phyloP scores from a whole-genome alignment of 1,140 invertebrate species.

The Acromyrmex heyeri region DNA sequence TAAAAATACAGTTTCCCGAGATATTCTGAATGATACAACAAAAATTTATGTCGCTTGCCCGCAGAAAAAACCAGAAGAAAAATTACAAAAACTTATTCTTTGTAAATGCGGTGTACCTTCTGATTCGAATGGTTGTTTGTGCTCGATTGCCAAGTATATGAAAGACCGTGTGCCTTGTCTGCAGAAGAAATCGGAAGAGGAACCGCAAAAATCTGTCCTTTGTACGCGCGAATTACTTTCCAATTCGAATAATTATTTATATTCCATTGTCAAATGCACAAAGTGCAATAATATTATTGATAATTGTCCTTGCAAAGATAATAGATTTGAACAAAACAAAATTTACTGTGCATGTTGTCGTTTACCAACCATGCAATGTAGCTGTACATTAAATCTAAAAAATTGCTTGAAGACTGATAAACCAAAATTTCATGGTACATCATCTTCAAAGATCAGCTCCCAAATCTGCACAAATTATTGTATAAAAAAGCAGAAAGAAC shows the following conservation, averaged over 20 bases:
- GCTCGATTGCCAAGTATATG: not conserved
- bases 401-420: conserved; percentile 54
- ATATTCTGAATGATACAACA: not conserved
- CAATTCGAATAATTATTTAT: not conserved
- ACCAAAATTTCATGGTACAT: not conserved
- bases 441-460: conserved; percentile 1
- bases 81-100: not conserved
- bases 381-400: conserved; percentile 23
- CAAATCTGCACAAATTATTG: not conserved
- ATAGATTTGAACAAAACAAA: not conserved
- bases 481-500: not conserved
- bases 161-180: not conserved
- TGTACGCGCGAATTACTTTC: not conserved
- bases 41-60: too few species aligned
- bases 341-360: conserved; percentile 11
- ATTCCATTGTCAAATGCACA: not conserved
- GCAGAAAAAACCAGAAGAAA: not conserved
- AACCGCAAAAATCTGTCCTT: not conserved
- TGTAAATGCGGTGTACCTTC: conserved; percentile 9
- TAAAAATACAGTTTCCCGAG: not conserved
- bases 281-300: not conserved
- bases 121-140: not conserved
- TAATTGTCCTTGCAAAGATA: not conserved
- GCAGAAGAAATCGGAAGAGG: not conserved
- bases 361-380: not conserved